A percentile compares a stretch with the other conserved stretches of the same genome.
These are phyloP conservation scores for Acropora tenuis DNA, from an alignment of 64 coral and sea anemone genomes.

Conservation along the genomic window DNA sequence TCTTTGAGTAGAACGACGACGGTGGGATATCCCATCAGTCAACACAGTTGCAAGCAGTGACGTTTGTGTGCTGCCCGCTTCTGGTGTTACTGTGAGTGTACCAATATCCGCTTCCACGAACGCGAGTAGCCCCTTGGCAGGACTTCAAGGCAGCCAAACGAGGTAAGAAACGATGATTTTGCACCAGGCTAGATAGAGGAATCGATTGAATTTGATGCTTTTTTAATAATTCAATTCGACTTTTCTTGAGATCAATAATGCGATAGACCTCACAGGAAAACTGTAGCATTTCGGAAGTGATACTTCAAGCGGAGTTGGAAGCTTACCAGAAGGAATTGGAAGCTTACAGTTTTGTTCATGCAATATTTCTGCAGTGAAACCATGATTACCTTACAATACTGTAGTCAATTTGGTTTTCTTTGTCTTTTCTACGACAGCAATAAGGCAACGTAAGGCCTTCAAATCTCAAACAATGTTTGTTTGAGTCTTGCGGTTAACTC, in stretches of 20 bases:
- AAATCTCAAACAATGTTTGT: no score
- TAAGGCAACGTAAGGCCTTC: no score
- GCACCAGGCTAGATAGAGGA: neutral
- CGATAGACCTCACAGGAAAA: neutral
- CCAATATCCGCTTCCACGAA: conserved; percentile 19
- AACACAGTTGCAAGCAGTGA: neutral
- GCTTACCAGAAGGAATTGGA: no score
- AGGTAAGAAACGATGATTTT: neutral
- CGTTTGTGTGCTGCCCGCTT: neutral
- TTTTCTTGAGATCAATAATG: neutral
- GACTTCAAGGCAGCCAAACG: conserved; percentile 16
- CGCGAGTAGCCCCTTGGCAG: neutral
- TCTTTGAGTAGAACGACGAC: no score
- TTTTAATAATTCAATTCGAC: neutral
- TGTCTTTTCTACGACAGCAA: neutral
- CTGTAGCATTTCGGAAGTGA: conserved; percentile 3
- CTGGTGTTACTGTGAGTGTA: no score
- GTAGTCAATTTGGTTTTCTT: neutral
- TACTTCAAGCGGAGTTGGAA: neutral
- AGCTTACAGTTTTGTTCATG: no score
- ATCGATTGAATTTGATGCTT: neutral
- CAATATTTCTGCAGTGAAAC: neutral
- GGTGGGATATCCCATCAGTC: neutral
- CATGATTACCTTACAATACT: no score
- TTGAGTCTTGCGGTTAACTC: no score